Base-by-base conservation (phyloP, 2,113 vertebrate species). In the Phocoena sinus region DNA sequence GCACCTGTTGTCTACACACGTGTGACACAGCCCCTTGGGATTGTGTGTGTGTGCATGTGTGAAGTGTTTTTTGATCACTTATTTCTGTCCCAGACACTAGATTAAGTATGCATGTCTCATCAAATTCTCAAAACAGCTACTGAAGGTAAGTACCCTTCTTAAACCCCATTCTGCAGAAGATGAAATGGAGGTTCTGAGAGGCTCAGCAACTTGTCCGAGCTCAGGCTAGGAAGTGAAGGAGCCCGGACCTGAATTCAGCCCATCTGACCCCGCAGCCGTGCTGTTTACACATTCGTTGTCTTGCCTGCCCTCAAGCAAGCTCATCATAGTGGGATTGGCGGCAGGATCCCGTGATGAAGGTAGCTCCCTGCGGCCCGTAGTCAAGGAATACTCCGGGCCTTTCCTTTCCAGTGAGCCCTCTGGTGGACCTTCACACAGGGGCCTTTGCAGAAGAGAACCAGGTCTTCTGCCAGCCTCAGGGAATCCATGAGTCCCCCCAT, bases 51-150 rank as follows among this genome's bases (percentile, higher is more conserved):
- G 31, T 82, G 50, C 58, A 17, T 60, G 20, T 77, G 53, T 74
- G 36, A 6, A 11, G 4, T 6, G 1, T 60, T 58, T 8, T 9
- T 8, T 50, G 41, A 80, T 60, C 28, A 53, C 11, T 89, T 23
- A 41, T n/a, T 87, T 92, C 47, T 87, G 25, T 36, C 58, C 18
- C 41, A 33, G 33, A 58, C 11, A 20, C 41, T 89, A 79, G 36
- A 58, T 89, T 86, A 95, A 76, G 41, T 4, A 6, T 41, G 33
- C 80, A n/a, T 83, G 89, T 74, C 86, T 88, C 71, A 50, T 92
- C 36, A 36, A 62, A 89, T 89, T 95, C 28, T 92, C 83, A 62
- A 56, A 77, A 71, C 1, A 6, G 9, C 74, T 62, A 20, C 36
- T 73, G 56, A 77, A 90, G 47, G 36, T 50, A 63, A 86, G 23